phyloP scores from a whole-genome alignment of 2,888 invertebrate species.

The Neoascia interrupta region DNA sequence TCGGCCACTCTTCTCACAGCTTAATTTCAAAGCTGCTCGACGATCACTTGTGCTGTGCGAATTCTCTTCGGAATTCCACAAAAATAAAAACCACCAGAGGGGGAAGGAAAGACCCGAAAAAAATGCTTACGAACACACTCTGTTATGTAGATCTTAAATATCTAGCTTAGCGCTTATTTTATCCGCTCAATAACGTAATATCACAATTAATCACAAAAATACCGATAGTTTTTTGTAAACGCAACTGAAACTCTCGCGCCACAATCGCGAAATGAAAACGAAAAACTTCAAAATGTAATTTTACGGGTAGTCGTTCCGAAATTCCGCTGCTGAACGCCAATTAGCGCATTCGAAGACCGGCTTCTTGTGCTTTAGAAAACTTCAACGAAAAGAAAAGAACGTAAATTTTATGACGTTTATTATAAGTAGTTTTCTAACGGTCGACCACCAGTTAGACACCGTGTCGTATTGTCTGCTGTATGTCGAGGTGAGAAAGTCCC shows the following conservation, averaged over 20 bases:
- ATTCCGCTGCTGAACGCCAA: slow-evolving; percentile 29
- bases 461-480: neutral
- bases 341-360: slow-evolving; percentile 18
- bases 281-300: slow-evolving; percentile 10
- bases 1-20: slow-evolving; percentile 10
- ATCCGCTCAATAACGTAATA: slow-evolving; percentile 33
- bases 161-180: slow-evolving; percentile 30
- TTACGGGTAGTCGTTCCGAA: slow-evolving; percentile 4
- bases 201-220: slow-evolving; percentile 65
- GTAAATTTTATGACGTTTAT: neutral
- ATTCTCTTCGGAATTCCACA: slow-evolving; percentile 55
- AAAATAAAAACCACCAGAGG: neutral
- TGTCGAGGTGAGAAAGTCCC: slow-evolving; percentile 48
- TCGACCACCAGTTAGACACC: slow-evolving; percentile 31
- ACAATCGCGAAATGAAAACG: slow-evolving; percentile 7
- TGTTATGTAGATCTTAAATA: slow-evolving; percentile 47
- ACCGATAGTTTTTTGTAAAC: slow-evolving; percentile 30
- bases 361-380: slow-evolving; percentile 2
- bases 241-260: slow-evolving; percentile 35
- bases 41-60: slow-evolving; percentile 55
- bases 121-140: slow-evolving; percentile 60
- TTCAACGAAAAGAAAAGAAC: neutral
- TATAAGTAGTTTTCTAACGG: slow-evolving; percentile 40
- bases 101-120: slow-evolving; percentile 1
- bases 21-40: neutral